A percentile compares a stretch with the other conserved stretches of the same genome.
Evolutionary conservation across 2,888 invertebrate genomes (phyloP).

Genomic region (Clepsis dumicolana): DNA sequence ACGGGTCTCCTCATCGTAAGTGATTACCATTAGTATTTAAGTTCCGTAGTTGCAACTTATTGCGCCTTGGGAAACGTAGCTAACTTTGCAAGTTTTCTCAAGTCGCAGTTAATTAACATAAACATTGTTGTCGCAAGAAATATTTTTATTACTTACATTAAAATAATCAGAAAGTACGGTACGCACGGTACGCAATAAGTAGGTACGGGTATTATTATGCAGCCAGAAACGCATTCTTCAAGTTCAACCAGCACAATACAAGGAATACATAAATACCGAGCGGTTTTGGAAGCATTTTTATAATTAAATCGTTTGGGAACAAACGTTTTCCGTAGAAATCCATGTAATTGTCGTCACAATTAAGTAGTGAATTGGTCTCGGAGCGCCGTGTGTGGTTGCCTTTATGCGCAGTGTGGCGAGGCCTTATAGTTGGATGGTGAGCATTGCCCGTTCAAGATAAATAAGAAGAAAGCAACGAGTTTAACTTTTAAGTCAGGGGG

Average conservation of each 20-base stretch:
- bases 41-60: too few relatives aligned
- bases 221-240: not conserved
- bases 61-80: too few relatives aligned
- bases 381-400: slow-evolving; percentile 37
- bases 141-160: not conserved
- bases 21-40: too few relatives aligned
- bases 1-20: too few relatives aligned
- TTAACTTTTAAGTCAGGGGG: too few relatives aligned
- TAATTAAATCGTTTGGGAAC: slow-evolving; percentile 27
- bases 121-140: not conserved
- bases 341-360: slow-evolving; percentile 38
- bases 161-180: not conserved
- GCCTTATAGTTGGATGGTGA: not conserved
- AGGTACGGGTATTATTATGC: too few relatives aligned
- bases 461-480: too few relatives aligned
- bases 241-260: slow-evolving; percentile 11
- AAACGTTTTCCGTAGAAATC: slow-evolving; percentile 31
- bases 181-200: too few relatives aligned
- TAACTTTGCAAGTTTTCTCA: not conserved
- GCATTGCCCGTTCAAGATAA: slow-evolving; percentile 10
- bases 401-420: not conserved
- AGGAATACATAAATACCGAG: slow-evolving; percentile 16
- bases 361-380: slow-evolving; percentile 33
- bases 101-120: not conserved
- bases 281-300: slow-evolving; percentile 22